Evolutionary conservation across 2,113 vertebrate genomes (phyloP).

Genomic region (Heterochromis multidens): DNA sequence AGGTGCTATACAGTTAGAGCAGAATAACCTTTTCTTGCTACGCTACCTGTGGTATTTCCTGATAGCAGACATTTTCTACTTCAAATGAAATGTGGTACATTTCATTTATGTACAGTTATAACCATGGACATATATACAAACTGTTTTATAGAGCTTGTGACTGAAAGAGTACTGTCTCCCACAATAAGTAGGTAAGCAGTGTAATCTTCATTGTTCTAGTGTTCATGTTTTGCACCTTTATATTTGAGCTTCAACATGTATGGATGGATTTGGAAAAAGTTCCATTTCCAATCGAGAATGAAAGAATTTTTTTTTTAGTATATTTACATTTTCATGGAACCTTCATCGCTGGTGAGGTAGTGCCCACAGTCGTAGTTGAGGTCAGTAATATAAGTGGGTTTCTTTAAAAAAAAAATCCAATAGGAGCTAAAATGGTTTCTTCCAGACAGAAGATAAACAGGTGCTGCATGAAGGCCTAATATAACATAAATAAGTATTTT

Average conservation of each 20-base stretch:
- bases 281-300: background rate
- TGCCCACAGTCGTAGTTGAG: background rate
- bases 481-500: background rate
- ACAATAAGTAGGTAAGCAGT: background rate
- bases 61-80: background rate
- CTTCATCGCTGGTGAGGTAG: background rate
- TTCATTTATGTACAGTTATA: background rate
- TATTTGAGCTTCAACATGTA: background rate
- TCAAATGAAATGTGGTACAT: too few species aligned
- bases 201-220: background rate
- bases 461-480: background rate
- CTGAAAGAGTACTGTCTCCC: background rate
- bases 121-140: background rate
- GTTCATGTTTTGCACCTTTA: background rate
- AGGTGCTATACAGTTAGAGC: background rate
- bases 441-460: background rate
- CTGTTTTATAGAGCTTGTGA: too few species aligned
- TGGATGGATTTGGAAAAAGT: background rate
- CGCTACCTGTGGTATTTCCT: too few species aligned
- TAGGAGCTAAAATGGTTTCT: too few species aligned
- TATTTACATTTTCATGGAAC: background rate
- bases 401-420: too few species aligned
- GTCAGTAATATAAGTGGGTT: background rate
- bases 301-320: background rate
- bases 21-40: background rate